Evolutionary conservation across 2,888 invertebrate species (phyloP).

Genomic region (Spodoptera picta): DNA sequence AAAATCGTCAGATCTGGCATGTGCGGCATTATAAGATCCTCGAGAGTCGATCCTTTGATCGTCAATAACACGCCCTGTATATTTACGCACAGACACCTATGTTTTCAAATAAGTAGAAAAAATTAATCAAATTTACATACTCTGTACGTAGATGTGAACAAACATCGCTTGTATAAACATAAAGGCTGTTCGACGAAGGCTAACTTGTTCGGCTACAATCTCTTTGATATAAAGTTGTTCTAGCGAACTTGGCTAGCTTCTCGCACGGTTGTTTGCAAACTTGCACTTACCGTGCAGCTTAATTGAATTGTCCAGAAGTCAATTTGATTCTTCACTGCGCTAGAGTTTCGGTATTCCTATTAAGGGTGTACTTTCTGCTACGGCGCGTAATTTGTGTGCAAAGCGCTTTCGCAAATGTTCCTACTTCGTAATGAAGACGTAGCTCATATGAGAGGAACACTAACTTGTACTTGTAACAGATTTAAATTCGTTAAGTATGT

Average conservation of each 20-base stretch:
- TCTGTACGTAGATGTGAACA: conserved; percentile 52
- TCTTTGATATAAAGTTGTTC: conserved; percentile 77
- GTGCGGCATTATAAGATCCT: conserved; percentile 22
- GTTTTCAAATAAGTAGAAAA: conserved; percentile 48
- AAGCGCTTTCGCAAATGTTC: conserved; percentile 25
- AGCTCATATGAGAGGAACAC: background rate
- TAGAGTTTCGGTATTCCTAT: conserved; percentile 48
- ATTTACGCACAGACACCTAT: conserved; percentile 36
- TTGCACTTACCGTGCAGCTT: conserved; percentile 83
- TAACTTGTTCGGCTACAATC: conserved; percentile 80
- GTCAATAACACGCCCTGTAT: conserved; percentile 41
- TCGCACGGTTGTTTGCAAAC: conserved; percentile 82
- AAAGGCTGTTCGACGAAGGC: conserved; percentile 67
- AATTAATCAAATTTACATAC: conserved; percentile 58
- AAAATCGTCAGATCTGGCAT: conserved; percentile 25
- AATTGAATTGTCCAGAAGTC: conserved; percentile 86
- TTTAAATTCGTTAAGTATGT: background rate
- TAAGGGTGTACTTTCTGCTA: conserved; percentile 25
- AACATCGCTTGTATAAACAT: conserved; percentile 53
- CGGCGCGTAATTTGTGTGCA: conserved; percentile 6
- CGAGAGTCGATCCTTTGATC: conserved; percentile 50
- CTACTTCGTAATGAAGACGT: conserved; percentile 5
- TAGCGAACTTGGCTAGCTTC: conserved; percentile 73
- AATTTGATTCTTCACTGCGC: conserved; percentile 78
- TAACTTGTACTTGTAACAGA: background rate